Percentiles rank a stretch among this genome's conserved stretches.
phyloP scores from a whole-genome alignment of 2,888 invertebrate species.

The Kuschelorhynchus macadamiae region DNA sequence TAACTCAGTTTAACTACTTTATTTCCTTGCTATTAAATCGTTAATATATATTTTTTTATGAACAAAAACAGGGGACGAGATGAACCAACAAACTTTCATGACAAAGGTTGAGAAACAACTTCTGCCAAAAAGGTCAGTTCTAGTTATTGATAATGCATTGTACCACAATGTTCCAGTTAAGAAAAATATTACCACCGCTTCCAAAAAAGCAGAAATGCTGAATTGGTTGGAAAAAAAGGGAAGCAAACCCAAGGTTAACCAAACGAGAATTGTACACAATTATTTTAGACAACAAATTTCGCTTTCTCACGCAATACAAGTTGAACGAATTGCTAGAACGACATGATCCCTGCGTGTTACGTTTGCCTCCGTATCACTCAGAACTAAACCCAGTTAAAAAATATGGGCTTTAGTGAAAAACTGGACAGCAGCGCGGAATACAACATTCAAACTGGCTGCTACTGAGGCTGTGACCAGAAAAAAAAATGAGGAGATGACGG shows the following conservation, averaged over 20 bases:
- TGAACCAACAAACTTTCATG: slow-evolving; percentile 36
- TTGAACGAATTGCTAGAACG: slow-evolving; percentile 43
- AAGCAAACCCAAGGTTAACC: slow-evolving; percentile 33
- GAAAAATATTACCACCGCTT: slow-evolving; percentile 33
- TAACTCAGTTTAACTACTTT: slow-evolving; percentile 13
- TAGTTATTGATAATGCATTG: slow-evolving; percentile 53
- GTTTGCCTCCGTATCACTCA: slow-evolving; percentile 55
- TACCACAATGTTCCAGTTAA: slow-evolving; percentile 48
- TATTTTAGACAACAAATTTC: slow-evolving; percentile 46
- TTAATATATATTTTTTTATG: slow-evolving; percentile 12
- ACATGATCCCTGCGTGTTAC: slow-evolving; percentile 49
- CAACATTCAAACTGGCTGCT: slow-evolving; percentile 24
- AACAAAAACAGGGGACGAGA: slow-evolving; percentile 35
- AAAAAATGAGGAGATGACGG: slow-evolving; percentile 17
- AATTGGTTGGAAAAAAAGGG: slow-evolving; percentile 45
- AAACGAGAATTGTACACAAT: slow-evolving; percentile 51
- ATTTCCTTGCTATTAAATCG: too few relatives aligned
- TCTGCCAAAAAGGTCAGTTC: slow-evolving; percentile 38
- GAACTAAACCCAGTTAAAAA: slow-evolving; percentile 53
- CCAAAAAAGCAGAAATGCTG: slow-evolving; percentile 49
- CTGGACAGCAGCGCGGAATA: slow-evolving; percentile 15
- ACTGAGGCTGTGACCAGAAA: slow-evolving; percentile 8
- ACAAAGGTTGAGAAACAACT: slow-evolving; percentile 37
- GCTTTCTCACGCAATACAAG: slow-evolving; percentile 35
- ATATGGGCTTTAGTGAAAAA: slow-evolving; percentile 24